phyloP scores from a whole-genome alignment of 2,888 invertebrate genomes.

The Sylvicola fuscatus region DNA sequence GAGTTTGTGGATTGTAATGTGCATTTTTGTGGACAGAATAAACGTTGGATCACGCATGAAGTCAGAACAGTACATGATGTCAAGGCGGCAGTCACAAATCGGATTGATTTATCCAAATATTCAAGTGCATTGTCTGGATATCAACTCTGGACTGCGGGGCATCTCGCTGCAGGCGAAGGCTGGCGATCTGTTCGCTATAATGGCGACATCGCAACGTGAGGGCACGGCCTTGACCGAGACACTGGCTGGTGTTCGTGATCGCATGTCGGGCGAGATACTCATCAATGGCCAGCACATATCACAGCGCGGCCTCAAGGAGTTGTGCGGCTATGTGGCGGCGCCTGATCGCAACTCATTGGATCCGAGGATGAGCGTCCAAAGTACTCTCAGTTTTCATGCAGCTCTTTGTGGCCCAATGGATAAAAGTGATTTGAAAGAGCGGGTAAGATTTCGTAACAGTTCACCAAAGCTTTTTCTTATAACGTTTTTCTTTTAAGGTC shows the following conservation, averaged over 20 bases:
- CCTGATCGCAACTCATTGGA: conserved; percentile 21
- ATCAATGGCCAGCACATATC: conserved; percentile 72
- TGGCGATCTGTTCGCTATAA: conserved; percentile 74
- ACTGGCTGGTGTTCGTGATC: conserved; percentile 51
- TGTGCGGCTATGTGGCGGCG: conserved; percentile 35
- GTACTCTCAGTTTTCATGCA: conserved; percentile 69
- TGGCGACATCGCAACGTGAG: conserved; percentile 75
- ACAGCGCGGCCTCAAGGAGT: conserved; percentile 42
- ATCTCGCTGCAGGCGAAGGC: conserved; percentile 77
- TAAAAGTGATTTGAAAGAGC: conserved; percentile 42
- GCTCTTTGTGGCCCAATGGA: conserved; percentile 32
- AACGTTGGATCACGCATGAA: conserved; percentile 5
- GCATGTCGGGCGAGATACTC: conserved; percentile 55
- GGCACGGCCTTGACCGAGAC: conserved; percentile 72
- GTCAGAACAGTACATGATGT: conserved; percentile 8
- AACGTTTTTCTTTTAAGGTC: conserved; percentile 34
- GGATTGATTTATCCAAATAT: conserved; percentile 26
- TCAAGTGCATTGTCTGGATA: conserved; percentile 47
- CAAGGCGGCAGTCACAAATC: conserved; percentile 20
- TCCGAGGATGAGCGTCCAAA: conserved; percentile 73
- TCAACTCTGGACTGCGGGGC: conserved; percentile 45
- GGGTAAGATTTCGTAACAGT: conserved; percentile 28
- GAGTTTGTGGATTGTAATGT: too few species aligned
- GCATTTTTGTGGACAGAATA: conserved; percentile 1
- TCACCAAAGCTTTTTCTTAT: conserved; percentile 1